Evolutionary conservation across 2,888 invertebrate genomes (phyloP), one percentile per base, ranked within the genome.

Genomic region (Spodoptera exigua): DNA sequence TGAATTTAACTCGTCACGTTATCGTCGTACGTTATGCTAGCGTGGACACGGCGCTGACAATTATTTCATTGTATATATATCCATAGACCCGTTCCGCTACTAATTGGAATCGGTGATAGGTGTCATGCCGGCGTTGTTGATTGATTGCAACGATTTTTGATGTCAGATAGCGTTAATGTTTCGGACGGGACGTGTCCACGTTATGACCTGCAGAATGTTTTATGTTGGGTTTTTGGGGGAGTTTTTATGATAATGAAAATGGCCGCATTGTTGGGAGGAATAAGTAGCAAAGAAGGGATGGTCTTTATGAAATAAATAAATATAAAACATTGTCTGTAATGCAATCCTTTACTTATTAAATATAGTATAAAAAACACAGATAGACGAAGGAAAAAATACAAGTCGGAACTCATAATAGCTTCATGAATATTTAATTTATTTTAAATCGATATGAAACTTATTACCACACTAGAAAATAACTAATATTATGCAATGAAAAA

Each of bases 61-160:
- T 54, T 58, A 62, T 57, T 45, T 40, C 32, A 34, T 52, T 32
- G 61, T 54, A 51, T 40, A 18, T 39, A 43, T 32, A 40, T 46
- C n/a, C 36, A 39, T 36, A 10, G 45, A 32, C 41, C 16, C 34
- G 14, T 34, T 40, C 43, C 43, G 56, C 11, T 53, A 52, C 53
- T 59, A 70, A 70, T 75, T 75, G 54, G 52, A 71, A 62, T 39
- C 27, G 75, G 39, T 53, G 70, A 74, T 69, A 69, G 54, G 70
- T 69, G 70, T 69, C 74, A 69, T 55, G 49, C 51, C 46, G 49
- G 13, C 54, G 13, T 10, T 45, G 63, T 69, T 69, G 75, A 74
- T 63, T 62, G 75, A 70, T 70, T 75, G 57, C 65, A 34, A 63
- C 75, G 27, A 54, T 70, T 70, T 70, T 63, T 69, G 47, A 69